Evolutionary conservation across 2,113 vertebrate genomes (phyloP).

Genomic region (Taxidea taxus): DNA sequence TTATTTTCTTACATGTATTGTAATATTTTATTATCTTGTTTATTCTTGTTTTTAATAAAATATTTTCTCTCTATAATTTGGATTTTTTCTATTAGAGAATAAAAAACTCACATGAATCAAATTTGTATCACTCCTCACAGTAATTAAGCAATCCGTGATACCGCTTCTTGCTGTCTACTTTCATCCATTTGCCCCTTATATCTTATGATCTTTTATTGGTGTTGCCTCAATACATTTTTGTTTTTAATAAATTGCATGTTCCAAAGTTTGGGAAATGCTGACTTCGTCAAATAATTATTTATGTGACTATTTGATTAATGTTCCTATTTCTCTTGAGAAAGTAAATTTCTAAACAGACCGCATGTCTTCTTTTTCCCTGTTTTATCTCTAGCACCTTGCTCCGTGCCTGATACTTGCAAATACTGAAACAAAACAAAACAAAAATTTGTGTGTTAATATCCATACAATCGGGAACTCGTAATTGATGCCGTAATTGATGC

Average conservation of each 20-base stretch:
- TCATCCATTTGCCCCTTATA: constrained; percentile 25
- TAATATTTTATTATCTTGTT: constrained; percentile 52
- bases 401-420: not conserved
- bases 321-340: constrained; percentile 39
- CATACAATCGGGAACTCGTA: not conserved
- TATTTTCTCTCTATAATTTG: constrained; percentile 53
- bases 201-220: constrained; percentile 42
- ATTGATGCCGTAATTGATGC: not conserved
- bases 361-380: not conserved
- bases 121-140: not conserved
- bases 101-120: not conserved
- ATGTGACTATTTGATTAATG: constrained; percentile 61
- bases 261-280: constrained; percentile 60
- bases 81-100: constrained; percentile 29
- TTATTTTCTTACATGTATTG: constrained; percentile 26
- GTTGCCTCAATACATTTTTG: constrained; percentile 31
- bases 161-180: not conserved
- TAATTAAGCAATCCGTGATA: constrained; percentile 43
- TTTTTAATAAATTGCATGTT: constrained; percentile 60
- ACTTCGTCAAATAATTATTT: constrained; percentile 47
- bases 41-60: constrained; percentile 57
- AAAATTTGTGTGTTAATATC: not conserved
- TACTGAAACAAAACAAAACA: not conserved
- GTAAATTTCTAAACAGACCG: not conserved
- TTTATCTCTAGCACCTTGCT: not conserved